These are phyloP conservation scores for Drosophila rhopaloa DNA, from an alignment of 1,140 invertebrate genomes.

Conservation along the genomic window DNA sequence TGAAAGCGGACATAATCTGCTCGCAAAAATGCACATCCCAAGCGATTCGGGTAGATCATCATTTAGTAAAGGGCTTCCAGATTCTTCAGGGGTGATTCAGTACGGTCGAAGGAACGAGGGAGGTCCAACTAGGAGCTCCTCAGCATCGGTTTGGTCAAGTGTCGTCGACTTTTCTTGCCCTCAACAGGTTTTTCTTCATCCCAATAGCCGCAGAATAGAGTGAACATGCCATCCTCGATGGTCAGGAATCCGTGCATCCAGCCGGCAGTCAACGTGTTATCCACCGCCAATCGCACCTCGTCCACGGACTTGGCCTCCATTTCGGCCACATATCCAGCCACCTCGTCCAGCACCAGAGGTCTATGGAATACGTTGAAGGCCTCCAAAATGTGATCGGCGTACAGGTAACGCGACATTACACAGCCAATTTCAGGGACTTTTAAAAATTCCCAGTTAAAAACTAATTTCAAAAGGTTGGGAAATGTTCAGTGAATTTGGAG, in stretches of 20 bases:
- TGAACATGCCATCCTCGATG: conserved; percentile 21
- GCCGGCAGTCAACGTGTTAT: conserved; percentile 64
- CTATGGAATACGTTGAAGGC: conserved; percentile 60
- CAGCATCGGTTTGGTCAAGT: not conserved
- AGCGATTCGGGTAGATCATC: too few species aligned
- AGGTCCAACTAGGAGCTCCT: not conserved
- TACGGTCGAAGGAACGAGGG: too few species aligned
- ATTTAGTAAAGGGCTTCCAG: too few species aligned
- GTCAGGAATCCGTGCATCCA: conserved; percentile 60
- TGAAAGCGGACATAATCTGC: conserved; percentile 22
- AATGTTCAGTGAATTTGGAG: not conserved
- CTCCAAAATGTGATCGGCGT: conserved; percentile 59
- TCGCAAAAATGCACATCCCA: conserved; percentile 6
- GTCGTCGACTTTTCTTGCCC: not conserved
- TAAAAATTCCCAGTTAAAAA: not conserved
- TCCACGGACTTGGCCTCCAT: conserved; percentile 34
- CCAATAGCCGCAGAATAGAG: conserved; percentile 13
- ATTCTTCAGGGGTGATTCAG: too few species aligned
- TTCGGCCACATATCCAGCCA: conserved; percentile 61
- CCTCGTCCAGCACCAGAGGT: conserved; percentile 50
- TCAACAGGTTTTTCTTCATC: not conserved
- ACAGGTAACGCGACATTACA: conserved; percentile 52
- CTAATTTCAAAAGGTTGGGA: not conserved
- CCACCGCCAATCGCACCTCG: conserved; percentile 54
- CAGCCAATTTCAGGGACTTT: not conserved